These are phyloP conservation scores for Mesocricetus auratus DNA, from an alignment of 2,113 vertebrate species.

Conservation along the genomic window DNA sequence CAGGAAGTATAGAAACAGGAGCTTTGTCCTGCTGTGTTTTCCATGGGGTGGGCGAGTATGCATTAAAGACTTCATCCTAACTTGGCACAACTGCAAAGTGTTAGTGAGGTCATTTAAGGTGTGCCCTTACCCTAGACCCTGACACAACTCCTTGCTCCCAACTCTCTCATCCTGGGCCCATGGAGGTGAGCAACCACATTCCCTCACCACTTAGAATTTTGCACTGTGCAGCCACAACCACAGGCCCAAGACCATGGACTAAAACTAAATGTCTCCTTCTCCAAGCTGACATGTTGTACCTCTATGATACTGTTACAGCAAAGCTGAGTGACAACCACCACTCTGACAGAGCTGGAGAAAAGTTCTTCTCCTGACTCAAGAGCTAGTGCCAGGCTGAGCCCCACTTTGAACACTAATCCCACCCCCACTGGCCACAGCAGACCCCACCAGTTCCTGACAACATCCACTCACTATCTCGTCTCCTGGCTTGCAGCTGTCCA, in stretches of 20 bases:
- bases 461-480: constrained; percentile 95
- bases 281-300: neutral
- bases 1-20: neutral
- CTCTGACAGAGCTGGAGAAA: no score
- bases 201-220: no score
- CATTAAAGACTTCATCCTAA: no score
- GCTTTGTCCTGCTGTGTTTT: no score
- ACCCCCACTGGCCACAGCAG: neutral
- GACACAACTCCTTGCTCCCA: neutral
- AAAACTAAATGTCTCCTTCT: neutral
- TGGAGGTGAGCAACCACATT: no score
- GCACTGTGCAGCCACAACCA: neutral
- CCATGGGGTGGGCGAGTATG: fast-evolving
- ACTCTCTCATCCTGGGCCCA: neutral
- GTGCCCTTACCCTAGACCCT: neutral
- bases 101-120: neutral
- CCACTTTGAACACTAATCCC: fast-evolving
- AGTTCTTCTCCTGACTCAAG: neutral
- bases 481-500: constrained; percentile 97
- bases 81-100: neutral
- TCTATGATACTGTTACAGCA: no score
- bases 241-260: neutral
- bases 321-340: neutral
- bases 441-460: neutral
- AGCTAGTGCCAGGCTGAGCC: neutral